phyloP scores from a whole-genome alignment of 2,888 invertebrate genomes.

The Proisotoma minuta region DNA sequence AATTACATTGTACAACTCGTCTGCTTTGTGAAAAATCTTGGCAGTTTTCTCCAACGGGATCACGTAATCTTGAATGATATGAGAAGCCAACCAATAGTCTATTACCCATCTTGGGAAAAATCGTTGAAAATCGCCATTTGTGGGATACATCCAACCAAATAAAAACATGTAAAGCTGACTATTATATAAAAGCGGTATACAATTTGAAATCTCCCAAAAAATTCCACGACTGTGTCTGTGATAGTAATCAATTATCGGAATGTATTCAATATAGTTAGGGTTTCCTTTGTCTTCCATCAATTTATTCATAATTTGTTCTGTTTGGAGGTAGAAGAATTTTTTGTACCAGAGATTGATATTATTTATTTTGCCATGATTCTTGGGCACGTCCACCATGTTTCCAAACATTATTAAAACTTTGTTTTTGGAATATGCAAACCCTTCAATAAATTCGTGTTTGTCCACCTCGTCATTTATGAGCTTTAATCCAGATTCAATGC shows the following conservation, averaged over 20 bases:
- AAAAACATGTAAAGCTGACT: not conserved
- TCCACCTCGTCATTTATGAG: not conserved
- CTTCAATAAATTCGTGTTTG: not conserved
- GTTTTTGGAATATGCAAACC: not conserved
- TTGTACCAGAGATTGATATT: conserved; percentile 3
- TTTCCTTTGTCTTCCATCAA: not conserved
- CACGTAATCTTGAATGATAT: not conserved
- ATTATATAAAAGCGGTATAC: not conserved
- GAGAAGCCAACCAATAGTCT: not conserved
- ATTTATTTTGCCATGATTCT: not conserved
- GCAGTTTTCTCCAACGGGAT: not conserved
- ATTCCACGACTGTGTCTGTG: not conserved
- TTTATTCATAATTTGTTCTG: not conserved
- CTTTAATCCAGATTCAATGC: not conserved
- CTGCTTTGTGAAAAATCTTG: not conserved
- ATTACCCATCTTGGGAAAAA: not conserved
- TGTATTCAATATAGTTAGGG: not conserved
- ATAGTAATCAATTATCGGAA: not conserved
- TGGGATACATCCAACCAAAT: not conserved
- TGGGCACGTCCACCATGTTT: not conserved
- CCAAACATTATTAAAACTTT: not conserved
- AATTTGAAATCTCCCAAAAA: not conserved
- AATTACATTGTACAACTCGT: not conserved
- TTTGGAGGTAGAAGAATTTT: not conserved
- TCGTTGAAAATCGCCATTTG: not conserved